Percentiles rank a stretch among this genome's conserved stretches.
Conservation (phyloP, 2,113 vertebrate species). For the Propithecus coquereli region DNA sequence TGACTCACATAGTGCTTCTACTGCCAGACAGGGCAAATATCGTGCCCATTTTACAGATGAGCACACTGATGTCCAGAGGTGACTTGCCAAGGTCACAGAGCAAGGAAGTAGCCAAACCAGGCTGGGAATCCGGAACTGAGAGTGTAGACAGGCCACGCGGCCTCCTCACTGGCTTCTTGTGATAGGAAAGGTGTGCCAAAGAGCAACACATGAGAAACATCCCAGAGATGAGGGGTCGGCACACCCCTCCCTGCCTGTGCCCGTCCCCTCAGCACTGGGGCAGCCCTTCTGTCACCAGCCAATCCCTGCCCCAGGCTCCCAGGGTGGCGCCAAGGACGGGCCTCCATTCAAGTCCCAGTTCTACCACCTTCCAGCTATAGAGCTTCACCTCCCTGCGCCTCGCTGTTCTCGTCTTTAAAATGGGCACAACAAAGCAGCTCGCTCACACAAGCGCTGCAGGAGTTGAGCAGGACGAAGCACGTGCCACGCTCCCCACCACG, state of each 20-base stretch:
- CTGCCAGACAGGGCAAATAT: background rate
- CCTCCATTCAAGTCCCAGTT: background rate
- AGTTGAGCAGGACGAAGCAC: accelerated
- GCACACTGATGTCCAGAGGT: background rate
- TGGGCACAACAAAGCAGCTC: background rate
- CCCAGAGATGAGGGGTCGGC: background rate
- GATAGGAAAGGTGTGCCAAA: background rate
- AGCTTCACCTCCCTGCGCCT: background rate
- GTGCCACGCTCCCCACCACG: accelerated
- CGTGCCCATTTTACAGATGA: background rate
- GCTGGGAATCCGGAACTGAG: background rate
- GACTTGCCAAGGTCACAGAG: background rate
- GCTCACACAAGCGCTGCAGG: accelerated
- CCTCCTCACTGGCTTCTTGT: too few relatives aligned
- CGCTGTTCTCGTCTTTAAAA: background rate
- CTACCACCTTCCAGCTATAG: too few relatives aligned
- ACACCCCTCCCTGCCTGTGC: background rate
- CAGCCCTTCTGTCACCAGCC: too few relatives aligned
- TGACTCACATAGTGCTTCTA: background rate
- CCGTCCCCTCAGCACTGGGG: background rate
- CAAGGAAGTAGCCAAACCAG: background rate
- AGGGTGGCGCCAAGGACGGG: accelerated
- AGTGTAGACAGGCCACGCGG: accelerated
- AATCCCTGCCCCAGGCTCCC: background rate
- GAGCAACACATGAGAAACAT: background rate